Percentiles rank a stretch among this genome's conserved stretches.
phyloP scores from a whole-genome alignment of 2,113 vertebrate genomes.

The Myodes glareolus region DNA sequence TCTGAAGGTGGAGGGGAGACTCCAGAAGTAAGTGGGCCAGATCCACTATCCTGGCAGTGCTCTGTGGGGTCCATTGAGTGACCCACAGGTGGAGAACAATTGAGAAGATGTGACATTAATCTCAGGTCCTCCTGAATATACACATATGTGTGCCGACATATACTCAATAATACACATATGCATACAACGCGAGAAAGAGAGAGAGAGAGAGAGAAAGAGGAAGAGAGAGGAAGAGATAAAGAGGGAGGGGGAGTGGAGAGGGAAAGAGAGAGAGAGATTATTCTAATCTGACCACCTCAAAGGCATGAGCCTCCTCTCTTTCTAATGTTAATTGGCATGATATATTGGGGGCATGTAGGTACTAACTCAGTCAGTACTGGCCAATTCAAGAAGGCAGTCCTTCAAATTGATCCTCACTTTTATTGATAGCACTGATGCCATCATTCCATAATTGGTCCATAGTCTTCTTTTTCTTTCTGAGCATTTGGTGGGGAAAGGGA shows the following conservation, averaged over 20 bases:
- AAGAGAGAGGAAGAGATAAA: neutral
- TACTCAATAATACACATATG: neutral
- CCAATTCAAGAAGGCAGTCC: neutral
- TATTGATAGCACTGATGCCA: neutral
- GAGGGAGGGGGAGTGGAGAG: neutral
- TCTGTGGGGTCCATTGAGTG: neutral
- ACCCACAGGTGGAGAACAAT: neutral
- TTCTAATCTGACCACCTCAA: neutral
- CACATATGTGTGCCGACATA: neutral
- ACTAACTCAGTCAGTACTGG: neutral
- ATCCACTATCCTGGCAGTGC: neutral
- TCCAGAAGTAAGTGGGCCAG: neutral
- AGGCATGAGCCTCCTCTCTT: neutral
- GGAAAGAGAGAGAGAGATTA: neutral
- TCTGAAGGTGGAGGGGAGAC: neutral
- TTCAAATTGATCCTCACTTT: neutral
- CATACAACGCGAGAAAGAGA: neutral
- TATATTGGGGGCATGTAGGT: neutral
- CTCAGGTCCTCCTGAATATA: neutral
- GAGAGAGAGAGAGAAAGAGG: neutral
- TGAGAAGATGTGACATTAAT: neutral
- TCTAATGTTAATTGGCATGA: neutral
- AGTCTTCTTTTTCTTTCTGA: conserved; percentile 26
- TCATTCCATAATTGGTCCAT: neutral
- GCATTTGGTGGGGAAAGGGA: neutral